Base-by-base conservation (phyloP, 2,797 vertebrate genomes). In the Mustela erminea region DNA sequence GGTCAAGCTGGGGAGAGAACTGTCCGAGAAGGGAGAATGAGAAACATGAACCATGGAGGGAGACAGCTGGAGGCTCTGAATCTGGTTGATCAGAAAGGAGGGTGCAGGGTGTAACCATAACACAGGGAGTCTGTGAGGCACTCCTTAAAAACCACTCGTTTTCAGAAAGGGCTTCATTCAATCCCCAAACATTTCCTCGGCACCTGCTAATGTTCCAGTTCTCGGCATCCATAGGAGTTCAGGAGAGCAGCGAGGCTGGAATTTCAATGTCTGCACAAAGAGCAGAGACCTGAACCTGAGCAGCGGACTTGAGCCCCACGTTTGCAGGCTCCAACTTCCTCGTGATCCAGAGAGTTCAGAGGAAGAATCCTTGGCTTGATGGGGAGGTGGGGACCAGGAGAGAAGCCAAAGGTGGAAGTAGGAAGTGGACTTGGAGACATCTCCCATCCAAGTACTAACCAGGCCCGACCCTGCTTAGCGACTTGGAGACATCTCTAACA, bases 381-480 rank as follows among this genome's bases (percentile, higher is more conserved):
- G 62, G 92, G 80, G 92, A 90, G 77, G 77, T 75, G 72, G 93
- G 83, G 60, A 90, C 90, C 14, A 82, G 93, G 97, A 96, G 21
- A 80, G 82, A 29, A 96, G 96, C 97, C 97, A 97, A 90, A 96
- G 92, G 92, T 95, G 85, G 88, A 95, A 96, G 92, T 52, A 62
- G 96, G 93, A 96, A 97, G 95, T 95, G 96, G 97, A 97, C 95
- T 85, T 98, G 96, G 93, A 97, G 81, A 70, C 46, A 90, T 75
- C 70, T 82, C 77, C n/a, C n/a, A n/a, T n/a, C n/a, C n/a, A n/a
- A n/a, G n/a, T n/a, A n/a, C n/a, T n/a, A n/a, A n/a, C n/a, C n/a
- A n/a, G n/a, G n/a, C n/a, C n/a, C n/a, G n/a, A n/a, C n/a, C n/a
- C n/a, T n/a, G n/a, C n/a, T n/a, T n/a, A n/a, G n/a, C n/a, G 97